Evolutionary conservation across 2,113 vertebrate genomes (phyloP), one percentile per base, ranked within the genome.

Genomic region (Falcunculus frontatus): DNA sequence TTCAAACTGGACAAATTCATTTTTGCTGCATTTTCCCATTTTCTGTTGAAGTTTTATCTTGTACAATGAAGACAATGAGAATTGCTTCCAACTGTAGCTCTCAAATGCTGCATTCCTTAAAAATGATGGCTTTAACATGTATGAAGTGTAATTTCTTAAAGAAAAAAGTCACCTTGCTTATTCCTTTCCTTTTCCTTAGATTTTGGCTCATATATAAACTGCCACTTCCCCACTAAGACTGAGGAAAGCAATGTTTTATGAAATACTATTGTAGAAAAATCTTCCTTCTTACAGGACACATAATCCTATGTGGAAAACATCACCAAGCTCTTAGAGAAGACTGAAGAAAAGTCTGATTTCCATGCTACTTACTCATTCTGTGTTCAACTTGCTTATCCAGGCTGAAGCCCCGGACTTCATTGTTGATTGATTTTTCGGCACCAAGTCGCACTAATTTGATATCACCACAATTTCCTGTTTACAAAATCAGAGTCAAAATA

Each of bases 401-500:
- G 76, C 99, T 99, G 96, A 99, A 99, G 27, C 27, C 97, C 11
- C 97, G 90, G 22, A 99, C 98, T 18, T 98, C 97, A 23, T 32
- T 96, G 68, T 97, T 98, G 92, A 99, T 99, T 18, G 98, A 97
- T 64, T 95, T 98, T 79, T 98, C 98, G 72, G 97, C 93, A 46
- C 99, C 99, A 53, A 99, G 95, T 57, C 99, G 94, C 72, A 99
- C 98, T 95, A 99, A 90, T 57, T 98, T 99, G 94, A 99, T 98
- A 95, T 99, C 98, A 32, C 99, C 99, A 90, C 99, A 99, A 72
- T 98, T 99, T 47, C 99, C 99, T 99, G 94, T 95, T 89, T 52
- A 89, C 30, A 93, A 81, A 96, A 92, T 17, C 29, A 93, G 37
- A 79, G 26, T 47, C n/a, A 94, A 80, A 91, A 78, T 9, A 42